Conservation (phyloP, 2,113 vertebrate species). For the Stercorarius parasiticus region DNA sequence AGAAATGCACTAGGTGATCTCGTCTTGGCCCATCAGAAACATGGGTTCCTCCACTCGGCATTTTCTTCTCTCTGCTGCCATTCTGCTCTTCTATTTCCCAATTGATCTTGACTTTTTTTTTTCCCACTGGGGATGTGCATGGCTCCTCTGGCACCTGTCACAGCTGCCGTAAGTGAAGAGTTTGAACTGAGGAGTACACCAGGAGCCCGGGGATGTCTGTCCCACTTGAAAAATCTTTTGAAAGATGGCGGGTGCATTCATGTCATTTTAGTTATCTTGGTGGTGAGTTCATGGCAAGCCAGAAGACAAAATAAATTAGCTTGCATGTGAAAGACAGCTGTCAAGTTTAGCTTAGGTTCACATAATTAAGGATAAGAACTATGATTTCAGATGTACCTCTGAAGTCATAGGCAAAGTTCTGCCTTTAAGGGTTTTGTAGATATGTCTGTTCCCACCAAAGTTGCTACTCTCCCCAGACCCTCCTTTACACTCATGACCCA, state of each 20-base stretch:
- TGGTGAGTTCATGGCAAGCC: background rate
- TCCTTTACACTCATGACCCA: background rate
- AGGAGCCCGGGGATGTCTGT: background rate
- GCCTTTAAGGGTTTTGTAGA: background rate
- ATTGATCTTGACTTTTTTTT: background rate
- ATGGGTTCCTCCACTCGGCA: background rate
- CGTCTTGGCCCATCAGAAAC: background rate
- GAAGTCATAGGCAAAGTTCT: background rate
- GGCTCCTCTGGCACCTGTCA: background rate
- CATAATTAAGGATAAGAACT: background rate
- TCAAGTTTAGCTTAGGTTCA: background rate
- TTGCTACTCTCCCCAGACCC: background rate
- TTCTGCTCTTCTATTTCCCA: background rate
- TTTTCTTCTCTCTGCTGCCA: background rate
- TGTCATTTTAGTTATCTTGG: background rate
- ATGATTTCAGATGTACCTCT: background rate
- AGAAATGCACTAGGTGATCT: background rate
- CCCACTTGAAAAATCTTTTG: background rate
- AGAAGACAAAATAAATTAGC: background rate
- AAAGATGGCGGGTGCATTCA: background rate
- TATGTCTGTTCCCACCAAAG: background rate
- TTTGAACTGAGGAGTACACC: background rate
- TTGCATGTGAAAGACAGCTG: background rate
- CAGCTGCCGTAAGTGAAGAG: background rate
- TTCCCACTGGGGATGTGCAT: background rate